Evolutionary conservation across 2,113 vertebrate species (phyloP).

Genomic region (Chrysochloris asiatica): DNA sequence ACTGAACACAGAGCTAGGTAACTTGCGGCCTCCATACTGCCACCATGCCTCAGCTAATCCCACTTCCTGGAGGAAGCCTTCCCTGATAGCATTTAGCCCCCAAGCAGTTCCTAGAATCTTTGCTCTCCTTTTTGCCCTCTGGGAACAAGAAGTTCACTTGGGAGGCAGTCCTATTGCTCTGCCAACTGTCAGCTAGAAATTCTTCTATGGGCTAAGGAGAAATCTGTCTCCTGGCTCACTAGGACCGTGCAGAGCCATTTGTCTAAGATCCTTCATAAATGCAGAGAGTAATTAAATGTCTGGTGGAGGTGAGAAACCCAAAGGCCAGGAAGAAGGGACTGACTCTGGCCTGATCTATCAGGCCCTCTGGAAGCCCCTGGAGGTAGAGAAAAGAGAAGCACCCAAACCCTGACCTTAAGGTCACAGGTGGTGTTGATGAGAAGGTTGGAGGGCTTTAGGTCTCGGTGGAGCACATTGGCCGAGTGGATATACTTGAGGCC

Average conservation of each 20-base stretch:
- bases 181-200: not conserved
- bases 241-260: not conserved
- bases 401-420: conserved; percentile 87
- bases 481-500: conserved; percentile 95
- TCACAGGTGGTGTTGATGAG: conserved; percentile 95
- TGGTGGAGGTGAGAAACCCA: not conserved
- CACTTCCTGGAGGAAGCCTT: not conserved
- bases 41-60: not conserved
- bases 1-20: not conserved
- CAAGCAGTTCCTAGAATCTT: not conserved
- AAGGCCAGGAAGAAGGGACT: not conserved
- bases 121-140: not conserved
- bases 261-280: not conserved
- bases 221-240: not conserved
- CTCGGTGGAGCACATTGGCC: conserved; percentile 92
- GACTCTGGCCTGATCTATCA: too few species aligned
- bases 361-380: not conserved
- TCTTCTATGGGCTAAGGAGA: not conserved
- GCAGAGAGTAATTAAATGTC: not conserved
- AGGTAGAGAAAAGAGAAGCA: not conserved
- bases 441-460: conserved; percentile 94
- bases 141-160: not conserved
- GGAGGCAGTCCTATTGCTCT: not conserved
- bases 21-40: not conserved
- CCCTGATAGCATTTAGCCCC: not conserved